Conservation (phyloP, 2,888 invertebrate genomes). For the Tholera decimalis region DNA sequence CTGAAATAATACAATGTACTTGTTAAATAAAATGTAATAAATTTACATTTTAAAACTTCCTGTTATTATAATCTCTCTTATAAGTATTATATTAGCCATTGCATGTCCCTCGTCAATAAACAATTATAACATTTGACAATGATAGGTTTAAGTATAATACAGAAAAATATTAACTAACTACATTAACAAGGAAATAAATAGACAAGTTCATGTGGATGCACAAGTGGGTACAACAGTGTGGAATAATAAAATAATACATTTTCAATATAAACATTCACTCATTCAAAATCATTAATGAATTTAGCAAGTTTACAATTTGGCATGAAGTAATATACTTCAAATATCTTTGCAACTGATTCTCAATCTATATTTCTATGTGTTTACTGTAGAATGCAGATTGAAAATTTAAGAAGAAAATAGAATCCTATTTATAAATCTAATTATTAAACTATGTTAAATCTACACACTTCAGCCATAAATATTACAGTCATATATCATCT, state of each 20-base stretch:
- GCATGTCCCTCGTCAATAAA: conserved; percentile 79
- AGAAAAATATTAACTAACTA: conserved; percentile 59
- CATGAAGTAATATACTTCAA: conserved; percentile 80
- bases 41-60: conserved; percentile 80
- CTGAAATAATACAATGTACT: conserved; percentile 71
- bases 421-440: conserved; percentile 71
- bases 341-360: conserved; percentile 68
- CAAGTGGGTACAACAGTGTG: conserved; percentile 35
- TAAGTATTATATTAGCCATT: conserved; percentile 76
- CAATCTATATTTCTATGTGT: conserved; percentile 72
- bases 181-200: conserved; percentile 66
- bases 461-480: conserved; percentile 75
- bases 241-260: conserved; percentile 58
- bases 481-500: conserved; percentile 74
- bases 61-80: conserved; percentile 83
- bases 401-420: conserved; percentile 74
- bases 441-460: conserved; percentile 69
- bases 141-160: conserved; percentile 65
- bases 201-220: conserved; percentile 56
- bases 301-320: conserved; percentile 71
- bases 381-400: conserved; percentile 74
- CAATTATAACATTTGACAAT: conserved; percentile 73
- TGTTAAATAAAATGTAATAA: conserved; percentile 85
- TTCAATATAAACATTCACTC: conserved; percentile 54
- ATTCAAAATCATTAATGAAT: conserved; percentile 48